These are phyloP conservation scores for Cygnus olor DNA, from an alignment of 2,797 vertebrate species.

Conservation along the genomic window DNA sequence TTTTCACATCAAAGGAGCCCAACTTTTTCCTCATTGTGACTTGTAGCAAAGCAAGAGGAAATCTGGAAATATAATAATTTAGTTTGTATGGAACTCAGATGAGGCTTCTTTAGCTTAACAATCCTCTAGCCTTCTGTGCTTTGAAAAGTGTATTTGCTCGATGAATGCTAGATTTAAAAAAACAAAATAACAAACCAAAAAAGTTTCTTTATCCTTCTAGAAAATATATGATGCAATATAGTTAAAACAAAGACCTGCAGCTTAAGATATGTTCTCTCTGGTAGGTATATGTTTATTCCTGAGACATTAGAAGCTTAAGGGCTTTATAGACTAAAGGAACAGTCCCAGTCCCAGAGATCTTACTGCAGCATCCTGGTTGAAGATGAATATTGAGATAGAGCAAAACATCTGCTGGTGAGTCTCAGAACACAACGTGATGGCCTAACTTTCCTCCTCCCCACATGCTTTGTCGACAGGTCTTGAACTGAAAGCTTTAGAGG, in stretches of 20 bases:
- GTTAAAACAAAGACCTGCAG: conserved; percentile 33
- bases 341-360: neutral
- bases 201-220: conserved; percentile 10
- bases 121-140: conserved; percentile 34
- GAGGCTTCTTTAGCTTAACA: conserved; percentile 60
- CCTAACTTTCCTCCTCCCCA: neutral
- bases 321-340: neutral
- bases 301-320: neutral
- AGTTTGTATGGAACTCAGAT: conserved; percentile 62
- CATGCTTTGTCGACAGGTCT: neutral
- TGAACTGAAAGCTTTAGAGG: neutral
- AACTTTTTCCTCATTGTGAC: conserved; percentile 69
- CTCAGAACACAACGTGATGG: neutral
- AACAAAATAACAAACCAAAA: conserved; percentile 18
- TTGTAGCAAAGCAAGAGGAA: conserved; percentile 74
- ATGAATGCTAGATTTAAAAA: conserved; percentile 44
- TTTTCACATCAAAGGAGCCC: conserved; percentile 80
- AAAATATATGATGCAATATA: neutral
- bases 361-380: neutral
- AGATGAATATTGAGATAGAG: neutral
- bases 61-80: conserved; percentile 81
- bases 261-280: neutral
- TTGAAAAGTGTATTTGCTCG: conserved; percentile 50
- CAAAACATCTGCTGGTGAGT: neutral
- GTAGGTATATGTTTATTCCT: neutral